Evolutionary conservation across 2,113 vertebrate genomes (phyloP).

Genomic region (Sylvilagus bachmani): DNA sequence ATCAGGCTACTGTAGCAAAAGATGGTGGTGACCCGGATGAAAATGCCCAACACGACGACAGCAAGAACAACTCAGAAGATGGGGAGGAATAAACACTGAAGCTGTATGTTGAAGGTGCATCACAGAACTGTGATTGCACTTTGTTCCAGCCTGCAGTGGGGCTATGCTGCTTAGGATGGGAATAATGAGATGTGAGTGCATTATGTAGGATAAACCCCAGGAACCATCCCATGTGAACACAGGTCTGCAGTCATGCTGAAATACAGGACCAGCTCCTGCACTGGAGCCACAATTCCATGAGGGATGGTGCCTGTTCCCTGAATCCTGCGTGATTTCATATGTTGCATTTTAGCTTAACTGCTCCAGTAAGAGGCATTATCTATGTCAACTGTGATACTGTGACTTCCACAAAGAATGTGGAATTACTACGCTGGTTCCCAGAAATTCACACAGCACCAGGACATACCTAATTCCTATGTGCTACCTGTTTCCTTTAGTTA

Average conservation of each 20-base stretch:
- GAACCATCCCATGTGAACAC: conserved; percentile 43
- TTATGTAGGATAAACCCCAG: conserved; percentile 9
- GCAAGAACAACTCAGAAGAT: neutral
- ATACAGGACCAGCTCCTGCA: conserved; percentile 71
- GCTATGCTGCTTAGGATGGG: conserved; percentile 24
- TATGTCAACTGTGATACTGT: neutral
- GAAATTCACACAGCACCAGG: neutral
- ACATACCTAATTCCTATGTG: neutral
- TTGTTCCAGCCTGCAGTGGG: neutral
- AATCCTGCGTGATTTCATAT: neutral
- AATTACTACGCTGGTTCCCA: neutral
- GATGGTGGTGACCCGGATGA: neutral
- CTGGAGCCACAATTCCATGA: conserved; percentile 54
- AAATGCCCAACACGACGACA: neutral
- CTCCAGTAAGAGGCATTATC: neutral
- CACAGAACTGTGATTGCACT: neutral
- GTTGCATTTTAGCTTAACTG: neutral
- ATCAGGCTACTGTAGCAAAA: neutral
- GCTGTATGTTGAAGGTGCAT: neutral
- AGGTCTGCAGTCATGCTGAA: conserved; percentile 73
- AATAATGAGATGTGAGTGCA: neutral
- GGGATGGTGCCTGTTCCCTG: conserved; percentile 59
- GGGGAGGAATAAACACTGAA: neutral
- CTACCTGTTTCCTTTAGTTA: neutral
- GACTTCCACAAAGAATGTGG: neutral